These are phyloP conservation scores for Eleginops maclovinus DNA, from an alignment of 2,113 vertebrate species.

Conservation along the genomic window DNA sequence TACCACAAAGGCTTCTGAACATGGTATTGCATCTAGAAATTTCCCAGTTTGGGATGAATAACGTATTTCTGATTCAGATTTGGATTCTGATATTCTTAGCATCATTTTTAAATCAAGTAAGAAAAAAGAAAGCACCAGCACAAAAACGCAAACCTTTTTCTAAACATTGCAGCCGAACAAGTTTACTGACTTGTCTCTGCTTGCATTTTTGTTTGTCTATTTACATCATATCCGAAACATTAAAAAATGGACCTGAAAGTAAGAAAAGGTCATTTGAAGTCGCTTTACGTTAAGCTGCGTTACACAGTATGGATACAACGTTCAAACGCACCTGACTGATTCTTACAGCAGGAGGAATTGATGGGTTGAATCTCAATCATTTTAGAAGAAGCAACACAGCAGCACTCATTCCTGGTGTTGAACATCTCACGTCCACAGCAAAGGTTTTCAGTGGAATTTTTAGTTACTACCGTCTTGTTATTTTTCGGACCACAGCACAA, in stretches of 20 bases:
- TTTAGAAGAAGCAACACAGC: fast-evolving
- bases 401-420: not conserved
- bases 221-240: not conserved
- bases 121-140: not conserved
- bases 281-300: not conserved
- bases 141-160: too few species aligned
- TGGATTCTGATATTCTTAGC: too few species aligned
- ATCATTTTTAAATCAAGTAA: not conserved
- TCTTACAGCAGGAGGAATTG: not conserved
- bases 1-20: not conserved
- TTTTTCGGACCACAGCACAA: not conserved
- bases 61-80: too few species aligned
- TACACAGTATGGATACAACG: not conserved
- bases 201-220: not conserved
- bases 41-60: too few species aligned
- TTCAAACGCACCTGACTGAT: not conserved
- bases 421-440: slow-evolving; percentile 22
- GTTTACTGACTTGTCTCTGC: not conserved
- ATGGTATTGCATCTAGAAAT: not conserved
- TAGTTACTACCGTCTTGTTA: fast-evolving
- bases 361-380: fast-evolving
- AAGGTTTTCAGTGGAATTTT: fast-evolving
- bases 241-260: not conserved
- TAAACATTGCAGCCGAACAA: not conserved
- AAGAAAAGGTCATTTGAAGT: not conserved